Evolutionary conservation across 2,113 vertebrate species (phyloP), one percentile per base, ranked within the genome.

Genomic region (Bujurquina vittata): DNA sequence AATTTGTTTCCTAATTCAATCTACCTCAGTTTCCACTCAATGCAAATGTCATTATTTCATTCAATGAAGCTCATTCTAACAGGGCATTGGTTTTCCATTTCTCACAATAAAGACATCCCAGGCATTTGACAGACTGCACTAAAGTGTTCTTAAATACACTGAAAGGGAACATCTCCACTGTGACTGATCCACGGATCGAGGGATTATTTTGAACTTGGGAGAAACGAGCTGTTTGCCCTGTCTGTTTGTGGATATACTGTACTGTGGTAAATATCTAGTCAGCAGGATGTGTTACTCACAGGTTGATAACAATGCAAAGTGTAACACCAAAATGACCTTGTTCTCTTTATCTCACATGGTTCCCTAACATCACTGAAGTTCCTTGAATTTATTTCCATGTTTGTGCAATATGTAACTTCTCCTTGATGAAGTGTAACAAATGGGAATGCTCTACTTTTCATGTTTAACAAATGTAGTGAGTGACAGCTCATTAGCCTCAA

Each of bases 1-100:
- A 2, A 78, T 83, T 73, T 76, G 69, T 82, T 63, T 91, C 79
- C 85, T 93, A 86, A 90, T 91, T 91, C 67, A 88, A 90, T 92
- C 94, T 95, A 95, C 94, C 94, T 95, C 94, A 94, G 81, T 92
- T 88, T 92, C 40, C 86, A 85, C 75, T 88, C 40, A 59, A 86
- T 90, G 73, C 84, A 90, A 85, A 84, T 52, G 3, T 77, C 81
- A 81, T 77, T 22, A 26, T 56, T 72, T 81, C 80, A 87, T 83
- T 63, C 43, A 40, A 20, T 75, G 26, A 79, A 79, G 75, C 0
- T 7, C 20, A 31, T 82, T 79, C 74, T 63, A 78, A 80, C 75
- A 63, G 26, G 35, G 57, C 37, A 18, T 73, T 31, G 31, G 31
- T 79, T 82, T 83, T 81, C 79, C 15, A 60, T 77, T 77, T 88